Evolutionary conservation across 2,113 vertebrate species (phyloP).

Genomic region (Rhodinocichla rosea): DNA sequence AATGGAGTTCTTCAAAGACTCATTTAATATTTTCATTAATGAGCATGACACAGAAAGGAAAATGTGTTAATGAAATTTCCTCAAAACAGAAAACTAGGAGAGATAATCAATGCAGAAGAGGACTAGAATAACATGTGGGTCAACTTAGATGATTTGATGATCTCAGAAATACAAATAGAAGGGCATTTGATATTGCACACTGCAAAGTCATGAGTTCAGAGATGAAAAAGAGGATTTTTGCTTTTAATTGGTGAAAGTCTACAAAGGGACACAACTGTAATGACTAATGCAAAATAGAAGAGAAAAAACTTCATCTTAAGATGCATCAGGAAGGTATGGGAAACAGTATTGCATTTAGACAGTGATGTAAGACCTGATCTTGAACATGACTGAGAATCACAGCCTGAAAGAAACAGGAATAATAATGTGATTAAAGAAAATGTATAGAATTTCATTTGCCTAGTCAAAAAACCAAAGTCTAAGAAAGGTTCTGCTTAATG

Average conservation of each 20-base stretch:
- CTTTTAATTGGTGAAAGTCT: not conserved
- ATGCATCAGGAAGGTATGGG: not conserved
- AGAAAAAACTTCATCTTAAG: not conserved
- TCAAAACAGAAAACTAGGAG: slow-evolving; percentile 8
- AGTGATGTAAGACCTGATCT: not conserved
- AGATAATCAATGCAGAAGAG: not conserved
- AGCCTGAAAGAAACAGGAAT: not conserved
- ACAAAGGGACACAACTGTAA: not conserved
- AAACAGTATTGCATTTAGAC: not conserved
- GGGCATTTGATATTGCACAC: not conserved
- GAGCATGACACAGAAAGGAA: not conserved
- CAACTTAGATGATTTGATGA: not conserved
- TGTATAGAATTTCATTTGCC: not conserved
- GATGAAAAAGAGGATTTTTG: not conserved
- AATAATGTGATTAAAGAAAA: not conserved
- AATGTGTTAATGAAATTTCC: slow-evolving; percentile 7
- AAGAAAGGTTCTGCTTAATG: not conserved
- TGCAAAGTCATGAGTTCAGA: not conserved
- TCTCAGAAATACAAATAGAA: not conserved
- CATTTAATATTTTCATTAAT: slow-evolving; percentile 28
- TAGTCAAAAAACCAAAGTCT: not conserved
- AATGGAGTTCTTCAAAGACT: slow-evolving; percentile 29
- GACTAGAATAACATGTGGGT: not conserved
- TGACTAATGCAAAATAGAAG: not conserved
- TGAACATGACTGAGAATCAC: not conserved